A percentile compares a stretch with the other conserved stretches of the same genome.
phyloP scores from a whole-genome alignment of 2,888 invertebrate species.

The Limnephilus marmoratus region DNA sequence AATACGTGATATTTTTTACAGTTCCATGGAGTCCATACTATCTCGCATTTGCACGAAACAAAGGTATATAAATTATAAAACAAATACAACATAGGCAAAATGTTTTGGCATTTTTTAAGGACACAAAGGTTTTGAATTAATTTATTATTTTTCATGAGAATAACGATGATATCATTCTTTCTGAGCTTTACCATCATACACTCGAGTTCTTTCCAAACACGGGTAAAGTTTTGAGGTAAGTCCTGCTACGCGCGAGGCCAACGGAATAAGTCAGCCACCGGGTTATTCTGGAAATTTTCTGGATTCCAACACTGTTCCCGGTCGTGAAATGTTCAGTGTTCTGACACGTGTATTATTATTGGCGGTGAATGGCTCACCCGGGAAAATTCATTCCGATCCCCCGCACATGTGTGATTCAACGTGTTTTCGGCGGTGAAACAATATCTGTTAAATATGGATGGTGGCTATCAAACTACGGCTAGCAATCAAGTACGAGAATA shows the following conservation, averaged over 20 bases:
- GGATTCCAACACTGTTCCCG: background rate
- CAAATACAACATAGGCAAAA: background rate
- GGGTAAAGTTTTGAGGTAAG: slow-evolving; percentile 64
- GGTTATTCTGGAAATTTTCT: slow-evolving; percentile 26
- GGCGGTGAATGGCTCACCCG: background rate
- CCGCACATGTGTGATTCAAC: background rate
- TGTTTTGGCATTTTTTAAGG: background rate
- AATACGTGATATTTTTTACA: background rate
- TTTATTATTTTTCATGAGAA: background rate
- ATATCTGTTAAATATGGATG: background rate
- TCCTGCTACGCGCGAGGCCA: slow-evolving; percentile 58
- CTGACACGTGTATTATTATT: slow-evolving; percentile 37
- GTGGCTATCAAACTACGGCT: background rate
- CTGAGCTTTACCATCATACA: background rate
- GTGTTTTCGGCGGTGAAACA: background rate
- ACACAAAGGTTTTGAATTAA: background rate
- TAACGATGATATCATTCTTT: background rate
- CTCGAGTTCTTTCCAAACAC: background rate
- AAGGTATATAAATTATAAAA: background rate
- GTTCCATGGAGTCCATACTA: background rate
- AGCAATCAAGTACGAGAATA: background rate
- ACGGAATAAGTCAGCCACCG: slow-evolving; percentile 60
- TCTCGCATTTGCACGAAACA: background rate
- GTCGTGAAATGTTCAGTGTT: background rate
- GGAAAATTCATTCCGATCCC: background rate